Evolutionary conservation across 1,140 invertebrate species (phyloP).

Genomic region (Drosophila murphyi): DNA sequence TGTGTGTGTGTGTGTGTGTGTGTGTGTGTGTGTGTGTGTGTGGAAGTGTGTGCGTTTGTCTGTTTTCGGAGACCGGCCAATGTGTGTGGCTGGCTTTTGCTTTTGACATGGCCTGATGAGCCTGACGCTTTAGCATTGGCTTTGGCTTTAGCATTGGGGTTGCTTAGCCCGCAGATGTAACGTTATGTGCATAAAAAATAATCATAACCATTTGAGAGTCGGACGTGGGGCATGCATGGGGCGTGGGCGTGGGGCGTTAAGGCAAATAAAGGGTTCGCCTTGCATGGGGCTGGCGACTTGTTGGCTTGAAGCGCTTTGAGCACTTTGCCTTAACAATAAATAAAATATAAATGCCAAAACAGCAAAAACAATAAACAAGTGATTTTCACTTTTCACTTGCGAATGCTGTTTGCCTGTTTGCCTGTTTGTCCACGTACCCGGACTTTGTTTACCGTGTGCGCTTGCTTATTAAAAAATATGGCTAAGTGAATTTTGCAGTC

Average conservation of each 20-base stretch:
- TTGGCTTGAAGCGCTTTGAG: slow-evolving; percentile 62
- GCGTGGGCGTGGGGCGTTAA: not conserved
- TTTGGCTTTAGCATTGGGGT: slow-evolving; percentile 15
- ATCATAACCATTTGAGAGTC: slow-evolving; percentile 81
- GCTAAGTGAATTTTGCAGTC: slow-evolving; percentile 57
- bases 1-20: slow-evolving; percentile 15
- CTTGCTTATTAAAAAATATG: slow-evolving; percentile 65
- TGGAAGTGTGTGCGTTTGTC: slow-evolving; percentile 25
- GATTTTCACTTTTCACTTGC: slow-evolving; percentile 39
- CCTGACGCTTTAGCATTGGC: slow-evolving; percentile 32
- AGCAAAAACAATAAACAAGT: slow-evolving; percentile 34
- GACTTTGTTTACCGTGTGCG: slow-evolving; percentile 30
- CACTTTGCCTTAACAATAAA: slow-evolving; percentile 57
- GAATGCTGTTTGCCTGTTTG: slow-evolving; percentile 12
- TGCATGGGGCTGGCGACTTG: not conserved
- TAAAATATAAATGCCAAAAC: slow-evolving; percentile 64
- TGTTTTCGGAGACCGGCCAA: slow-evolving; percentile 25
- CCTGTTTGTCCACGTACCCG: slow-evolving; percentile 24
- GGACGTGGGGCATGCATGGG: slow-evolving; percentile 22
- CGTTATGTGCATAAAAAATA: slow-evolving; percentile 82
- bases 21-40: slow-evolving; percentile 11
- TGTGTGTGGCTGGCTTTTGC: slow-evolving; percentile 49
- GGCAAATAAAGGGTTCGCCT: slow-evolving; percentile 46
- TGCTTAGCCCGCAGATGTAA: slow-evolving; percentile 55
- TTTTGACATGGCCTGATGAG: slow-evolving; percentile 66